These are phyloP conservation scores for Aurelia aurita complex sp. Pacific DNA, from an alignment of 30 jellyfish, hydroid and myxozoan genomes.

Conservation along the genomic window DNA sequence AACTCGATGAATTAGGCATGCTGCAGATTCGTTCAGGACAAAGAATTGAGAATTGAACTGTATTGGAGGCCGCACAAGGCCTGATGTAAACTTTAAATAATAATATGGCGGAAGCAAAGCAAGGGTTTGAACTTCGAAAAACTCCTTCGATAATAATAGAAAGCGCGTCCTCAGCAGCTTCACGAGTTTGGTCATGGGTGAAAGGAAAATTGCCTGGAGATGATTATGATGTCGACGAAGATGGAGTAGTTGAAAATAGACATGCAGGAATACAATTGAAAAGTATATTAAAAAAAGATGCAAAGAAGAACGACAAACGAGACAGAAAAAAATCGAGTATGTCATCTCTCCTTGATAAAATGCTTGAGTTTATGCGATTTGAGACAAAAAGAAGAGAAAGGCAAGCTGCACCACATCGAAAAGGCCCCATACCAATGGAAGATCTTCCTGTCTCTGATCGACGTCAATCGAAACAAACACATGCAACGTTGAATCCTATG, in stretches of 20 bases:
- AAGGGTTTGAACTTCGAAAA: neutral
- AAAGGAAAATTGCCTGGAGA: neutral
- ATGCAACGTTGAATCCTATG: constrained; percentile 34
- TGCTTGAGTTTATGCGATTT: neutral
- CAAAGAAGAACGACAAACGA: neutral
- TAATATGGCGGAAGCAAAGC: neutral
- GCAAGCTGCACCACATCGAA: constrained; percentile 6
- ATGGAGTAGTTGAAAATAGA: constrained; percentile 5
- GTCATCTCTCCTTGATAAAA: neutral
- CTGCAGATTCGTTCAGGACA: too few species aligned
- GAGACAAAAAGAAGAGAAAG: constrained; percentile 25
- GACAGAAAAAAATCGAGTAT: neutral
- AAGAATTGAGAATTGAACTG: too few species aligned
- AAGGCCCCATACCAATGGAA: constrained; percentile 68
- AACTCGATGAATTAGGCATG: too few species aligned
- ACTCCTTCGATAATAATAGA: constrained; percentile 15
- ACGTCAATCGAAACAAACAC: constrained; percentile 24
- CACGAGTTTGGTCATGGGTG: constrained; percentile 26
- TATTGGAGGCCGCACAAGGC: too few species aligned
- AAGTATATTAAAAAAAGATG: constrained; percentile 42
- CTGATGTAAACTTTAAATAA: too few species aligned
- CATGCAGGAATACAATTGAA: constrained; percentile 26
- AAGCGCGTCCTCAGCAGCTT: constrained; percentile 15
- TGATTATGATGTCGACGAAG: neutral
- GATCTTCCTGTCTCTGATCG: constrained; percentile 34